Evolutionary conservation across 2,113 vertebrate genomes (phyloP).

Genomic region (Apodemus speciosus): DNA sequence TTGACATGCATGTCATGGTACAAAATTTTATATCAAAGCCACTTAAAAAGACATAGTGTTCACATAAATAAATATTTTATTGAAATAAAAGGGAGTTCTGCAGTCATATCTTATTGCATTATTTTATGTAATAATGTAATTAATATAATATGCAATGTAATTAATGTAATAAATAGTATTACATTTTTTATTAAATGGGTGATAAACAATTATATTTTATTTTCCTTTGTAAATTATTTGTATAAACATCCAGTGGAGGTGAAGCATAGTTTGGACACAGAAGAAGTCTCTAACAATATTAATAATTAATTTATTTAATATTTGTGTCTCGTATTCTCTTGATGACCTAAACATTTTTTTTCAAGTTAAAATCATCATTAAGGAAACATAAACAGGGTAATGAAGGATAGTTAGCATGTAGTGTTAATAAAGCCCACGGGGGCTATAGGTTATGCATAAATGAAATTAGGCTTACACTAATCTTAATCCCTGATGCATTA

Average conservation of each 20-base stretch:
- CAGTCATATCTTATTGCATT: slow-evolving; percentile 34
- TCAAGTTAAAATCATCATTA: slow-evolving; percentile 61
- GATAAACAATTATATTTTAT: slow-evolving; percentile 38
- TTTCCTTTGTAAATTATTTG: slow-evolving; percentile 40
- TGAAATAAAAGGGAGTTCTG: slow-evolving; percentile 42
- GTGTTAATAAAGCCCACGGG: slow-evolving; percentile 50
- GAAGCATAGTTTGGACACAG: neutral
- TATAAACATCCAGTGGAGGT: slow-evolving; percentile 16
- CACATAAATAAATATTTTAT: slow-evolving; percentile 59
- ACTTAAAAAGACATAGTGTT: slow-evolving; percentile 35
- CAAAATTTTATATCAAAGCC: slow-evolving; percentile 33
- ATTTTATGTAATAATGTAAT: neutral
- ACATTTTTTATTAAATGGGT: too few relatives aligned
- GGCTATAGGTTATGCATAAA: slow-evolving; percentile 51
- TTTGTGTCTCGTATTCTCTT: neutral
- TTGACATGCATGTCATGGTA: neutral
- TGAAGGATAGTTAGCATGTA: slow-evolving; percentile 17
- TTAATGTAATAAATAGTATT: too few relatives aligned
- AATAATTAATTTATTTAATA: slow-evolving; percentile 29
- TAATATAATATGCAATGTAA: too few relatives aligned
- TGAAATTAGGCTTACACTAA: slow-evolving; percentile 63
- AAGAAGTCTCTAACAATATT: slow-evolving; percentile 47
- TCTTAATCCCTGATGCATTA: slow-evolving; percentile 54
- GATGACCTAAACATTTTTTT: slow-evolving; percentile 30
- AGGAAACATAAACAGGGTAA: slow-evolving; percentile 54